Conservation (phyloP, 2,113 vertebrate genomes). For the Nerophis lumbriciformis region DNA sequence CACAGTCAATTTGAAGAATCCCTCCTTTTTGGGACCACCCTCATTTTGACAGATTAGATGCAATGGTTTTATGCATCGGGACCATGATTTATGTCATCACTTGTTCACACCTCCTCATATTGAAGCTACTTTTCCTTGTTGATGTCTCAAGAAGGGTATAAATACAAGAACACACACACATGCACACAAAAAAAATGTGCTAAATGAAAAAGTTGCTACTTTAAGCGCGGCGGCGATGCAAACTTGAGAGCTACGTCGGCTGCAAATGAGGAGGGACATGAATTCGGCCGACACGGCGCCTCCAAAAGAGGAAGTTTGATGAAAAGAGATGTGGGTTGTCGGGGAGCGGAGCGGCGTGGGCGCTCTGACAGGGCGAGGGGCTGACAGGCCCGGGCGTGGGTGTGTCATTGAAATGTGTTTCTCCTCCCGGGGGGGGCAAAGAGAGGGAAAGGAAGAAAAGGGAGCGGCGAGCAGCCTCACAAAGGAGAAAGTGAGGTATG, state of each 20-base stretch:
- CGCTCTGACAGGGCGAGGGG: constrained; percentile 67
- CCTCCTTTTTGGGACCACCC: too few relatives aligned
- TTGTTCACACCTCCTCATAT: too few relatives aligned
- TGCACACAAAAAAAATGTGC: constrained; percentile 11
- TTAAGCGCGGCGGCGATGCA: neutral
- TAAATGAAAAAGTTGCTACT: constrained; percentile 24
- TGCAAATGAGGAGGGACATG: constrained; percentile 62
- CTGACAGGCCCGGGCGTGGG: constrained; percentile 69
- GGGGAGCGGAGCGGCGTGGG: constrained; percentile 57
- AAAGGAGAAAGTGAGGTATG: constrained; percentile 57
- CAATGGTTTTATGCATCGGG: too few relatives aligned
- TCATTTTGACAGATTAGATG: too few relatives aligned
- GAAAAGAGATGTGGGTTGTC: constrained; percentile 62
- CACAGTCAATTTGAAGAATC: too few relatives aligned
- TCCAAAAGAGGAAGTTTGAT: constrained; percentile 63
- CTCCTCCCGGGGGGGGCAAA: constrained; percentile 41
- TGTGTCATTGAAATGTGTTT: constrained; percentile 72
- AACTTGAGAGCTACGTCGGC: constrained; percentile 33
- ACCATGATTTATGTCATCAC: too few relatives aligned
- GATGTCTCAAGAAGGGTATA: too few relatives aligned
- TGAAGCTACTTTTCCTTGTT: too few relatives aligned
- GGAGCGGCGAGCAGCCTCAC: constrained; percentile 25
- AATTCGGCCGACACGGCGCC: constrained; percentile 14
- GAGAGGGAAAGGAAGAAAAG: constrained; percentile 9
- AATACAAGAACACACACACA: neutral